phyloP scores from a whole-genome alignment of 2,113 vertebrate species.

The Oriolus oriolus region DNA sequence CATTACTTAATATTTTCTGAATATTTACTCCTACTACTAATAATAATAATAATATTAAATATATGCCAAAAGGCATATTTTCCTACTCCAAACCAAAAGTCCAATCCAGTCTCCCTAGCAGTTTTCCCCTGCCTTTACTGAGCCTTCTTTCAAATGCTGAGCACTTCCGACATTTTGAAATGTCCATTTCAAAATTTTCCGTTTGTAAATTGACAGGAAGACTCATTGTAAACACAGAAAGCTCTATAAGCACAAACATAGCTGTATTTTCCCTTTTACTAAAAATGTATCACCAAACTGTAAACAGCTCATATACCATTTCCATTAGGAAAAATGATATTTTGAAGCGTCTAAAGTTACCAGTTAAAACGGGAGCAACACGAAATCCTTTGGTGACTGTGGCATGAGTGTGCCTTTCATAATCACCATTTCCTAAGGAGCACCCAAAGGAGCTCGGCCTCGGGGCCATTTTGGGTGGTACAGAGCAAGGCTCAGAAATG shows the following conservation, averaged over 20 bases:
- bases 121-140: background rate
- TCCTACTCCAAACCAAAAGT: background rate
- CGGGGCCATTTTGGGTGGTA: rapidly evolving
- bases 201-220: background rate
- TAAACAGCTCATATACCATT: background rate
- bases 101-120: background rate
- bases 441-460: background rate
- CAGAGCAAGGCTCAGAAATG: background rate
- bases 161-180: background rate
- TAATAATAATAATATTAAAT: background rate
- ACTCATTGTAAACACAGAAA: background rate
- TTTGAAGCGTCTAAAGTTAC: background rate
- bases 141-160: background rate
- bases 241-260: background rate
- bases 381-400: background rate
- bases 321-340: background rate
- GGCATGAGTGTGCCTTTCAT: background rate
- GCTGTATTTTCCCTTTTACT: background rate
- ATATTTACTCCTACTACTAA: background rate
- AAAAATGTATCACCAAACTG: background rate
- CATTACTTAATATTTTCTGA: background rate
- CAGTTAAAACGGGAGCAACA: background rate
- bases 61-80: background rate
- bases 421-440: background rate
- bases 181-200: background rate